Percentiles rank a stretch among this genome's conserved stretches.
Conservation (phyloP, 1,140 invertebrate genomes). For the Copidosoma floridanum region DNA sequence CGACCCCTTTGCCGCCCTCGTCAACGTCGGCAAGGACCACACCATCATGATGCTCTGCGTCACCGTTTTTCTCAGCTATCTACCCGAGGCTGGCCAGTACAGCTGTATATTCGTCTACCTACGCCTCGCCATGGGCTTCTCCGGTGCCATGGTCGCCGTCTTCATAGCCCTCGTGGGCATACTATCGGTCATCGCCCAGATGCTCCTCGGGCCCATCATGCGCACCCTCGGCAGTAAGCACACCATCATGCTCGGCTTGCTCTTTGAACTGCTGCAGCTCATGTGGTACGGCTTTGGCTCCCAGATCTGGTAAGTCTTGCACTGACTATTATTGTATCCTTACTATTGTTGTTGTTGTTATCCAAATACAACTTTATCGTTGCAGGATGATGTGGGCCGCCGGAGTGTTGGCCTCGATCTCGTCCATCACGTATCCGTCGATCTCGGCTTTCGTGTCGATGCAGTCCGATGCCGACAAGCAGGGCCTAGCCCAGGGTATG, state of each 20-base stretch:
- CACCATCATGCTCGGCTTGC: conserved; percentile 93
- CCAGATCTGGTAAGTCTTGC: conserved; percentile 67
- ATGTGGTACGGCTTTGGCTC: conserved; percentile 96
- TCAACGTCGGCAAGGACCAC: conserved; percentile 83
- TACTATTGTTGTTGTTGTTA: no score
- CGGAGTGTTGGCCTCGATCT: conserved; percentile 91
- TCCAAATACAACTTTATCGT: no score
- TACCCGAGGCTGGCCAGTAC: conserved; percentile 98
- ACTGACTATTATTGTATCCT: no score
- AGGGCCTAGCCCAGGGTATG: conserved; percentile 98
- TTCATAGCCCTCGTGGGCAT: conserved; percentile 98
- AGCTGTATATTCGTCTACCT: conserved; percentile 99
- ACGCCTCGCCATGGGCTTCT: conserved; percentile 96
- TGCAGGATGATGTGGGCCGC: conserved; percentile 98
- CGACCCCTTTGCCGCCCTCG: conserved; percentile 84
- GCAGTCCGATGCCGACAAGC: conserved; percentile 93
- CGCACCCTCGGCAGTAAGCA: conserved; percentile 90
- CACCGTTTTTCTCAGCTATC: conserved; percentile 95
- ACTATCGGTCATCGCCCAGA: conserved; percentile 93
- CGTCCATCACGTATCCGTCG: conserved; percentile 96
- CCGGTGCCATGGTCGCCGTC: conserved; percentile 89
- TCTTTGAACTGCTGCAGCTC: conserved; percentile 95
- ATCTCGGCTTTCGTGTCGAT: conserved; percentile 98
- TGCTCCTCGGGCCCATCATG: conserved; percentile 79
- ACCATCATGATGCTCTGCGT: conserved; percentile 96